Conservation (phyloP, 1,140 invertebrate species). For the Atta colombica region DNA sequence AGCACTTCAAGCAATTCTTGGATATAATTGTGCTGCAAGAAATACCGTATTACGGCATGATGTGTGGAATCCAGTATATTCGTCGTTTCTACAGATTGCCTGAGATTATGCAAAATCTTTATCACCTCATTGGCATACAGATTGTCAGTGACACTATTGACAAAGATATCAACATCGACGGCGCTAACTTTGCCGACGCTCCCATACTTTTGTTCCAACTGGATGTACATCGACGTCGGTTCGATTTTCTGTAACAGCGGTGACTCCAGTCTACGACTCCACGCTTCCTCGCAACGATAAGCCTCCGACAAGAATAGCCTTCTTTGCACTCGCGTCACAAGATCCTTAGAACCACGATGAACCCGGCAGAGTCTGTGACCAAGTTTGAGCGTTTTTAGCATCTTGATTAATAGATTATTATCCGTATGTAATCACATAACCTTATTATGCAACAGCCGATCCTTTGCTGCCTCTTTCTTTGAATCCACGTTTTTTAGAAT, state of each 20-base stretch:
- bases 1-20: conserved; percentile 91
- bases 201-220: conserved; percentile 88
- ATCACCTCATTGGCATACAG: conserved; percentile 89
- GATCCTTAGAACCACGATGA: conserved; percentile 39
- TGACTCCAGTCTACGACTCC: conserved; percentile 88
- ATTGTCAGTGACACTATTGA: conserved; percentile 87
- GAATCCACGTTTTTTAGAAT: neutral
- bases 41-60: conserved; percentile 92
- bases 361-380: conserved; percentile 62
- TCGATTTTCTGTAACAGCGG: conserved; percentile 89
- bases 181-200: conserved; percentile 88
- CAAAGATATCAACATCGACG: conserved; percentile 92
- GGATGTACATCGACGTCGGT: conserved; percentile 88
- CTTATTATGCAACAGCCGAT: neutral
- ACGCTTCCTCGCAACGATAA: conserved; percentile 90
- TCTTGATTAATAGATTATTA: conserved; percentile 37
- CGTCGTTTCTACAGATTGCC: conserved; percentile 90
- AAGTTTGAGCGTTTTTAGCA: conserved; percentile 71
- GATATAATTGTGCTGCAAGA: conserved; percentile 87
- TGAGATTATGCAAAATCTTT: conserved; percentile 90
- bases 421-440: neutral
- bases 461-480: neutral
- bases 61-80: conserved; percentile 92
- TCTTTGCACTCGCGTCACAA: conserved; percentile 3
- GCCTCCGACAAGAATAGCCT: conserved; percentile 89